Base-by-base conservation (phyloP, 2,113 vertebrate genomes). In the Scomber colias region DNA sequence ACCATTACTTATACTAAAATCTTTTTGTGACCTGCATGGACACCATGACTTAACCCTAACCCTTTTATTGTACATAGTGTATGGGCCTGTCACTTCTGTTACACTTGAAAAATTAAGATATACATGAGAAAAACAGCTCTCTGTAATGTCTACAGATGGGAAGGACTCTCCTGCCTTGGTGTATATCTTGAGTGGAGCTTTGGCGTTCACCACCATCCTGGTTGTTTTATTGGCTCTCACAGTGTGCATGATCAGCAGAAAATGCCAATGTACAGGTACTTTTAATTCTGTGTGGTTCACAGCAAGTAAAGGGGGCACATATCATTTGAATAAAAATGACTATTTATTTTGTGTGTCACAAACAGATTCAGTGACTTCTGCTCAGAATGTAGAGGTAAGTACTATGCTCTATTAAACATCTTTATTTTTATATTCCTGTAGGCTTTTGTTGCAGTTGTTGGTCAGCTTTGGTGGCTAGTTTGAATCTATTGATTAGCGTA, bases 271-370 rank as follows among this genome's bases (percentile, higher is more conserved):
- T 10, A 1, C 68, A 81, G 48, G 68, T 69, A 24, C 66, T 0
- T 24, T 2, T 14, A 50, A 27, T 11, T 46, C 2, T 67, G 44
- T 1, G 15, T 24, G n/a, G 11, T 9, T 53, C 19, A 50, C 1
- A 5, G 17, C 10, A 0, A 2, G 3, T 60, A 74, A 0, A 54
- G 4, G 75, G 10, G 5, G 0, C 0, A 15, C 2, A 44, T 7
- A 8, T 0, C 10, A 59, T 3, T 24, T 53, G 1, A 60, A 6
- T 54, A 48, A 49, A 62, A 62, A 0, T 40, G 2, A 7, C 49
- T 48, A 49, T 45, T 76, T 0, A 48, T 50, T 31, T 56, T 57
- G 12, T 53, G 1, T 79, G 13, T 74, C 62, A 44, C 9, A 59
- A 64, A 9, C 61, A n/a, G 67, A 59, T 51, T 30, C 80, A 70